Evolutionary conservation across 2,888 invertebrate genomes (phyloP), one percentile per base, ranked within the genome.

Genomic region (Carterocephalus palaemon): DNA sequence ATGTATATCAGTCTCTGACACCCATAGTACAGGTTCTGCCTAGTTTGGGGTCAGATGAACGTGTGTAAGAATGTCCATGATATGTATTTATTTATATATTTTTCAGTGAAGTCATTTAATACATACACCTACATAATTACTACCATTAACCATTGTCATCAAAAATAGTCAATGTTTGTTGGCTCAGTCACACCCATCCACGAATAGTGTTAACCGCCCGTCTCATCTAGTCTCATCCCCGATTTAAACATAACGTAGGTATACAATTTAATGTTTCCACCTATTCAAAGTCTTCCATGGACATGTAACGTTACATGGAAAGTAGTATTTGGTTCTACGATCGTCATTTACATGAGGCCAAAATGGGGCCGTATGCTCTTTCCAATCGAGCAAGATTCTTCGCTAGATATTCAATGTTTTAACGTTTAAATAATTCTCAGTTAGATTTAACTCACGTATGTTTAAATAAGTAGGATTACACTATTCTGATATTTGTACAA

Each of bases 231-330:
- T n/a, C n/a, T n/a, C n/a, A n/a, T n/a, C n/a, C n/a, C n/a, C n/a
- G n/a, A n/a, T n/a, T n/a, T n/a, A n/a, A n/a, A n/a, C n/a, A n/a
- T n/a, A n/a, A n/a, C n/a, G n/a, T n/a, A n/a, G n/a, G n/a, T n/a
- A n/a, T n/a, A n/a, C 28, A 15, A 28, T 15, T 15, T 28, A 36
- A 53, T 24, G 28, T 48, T 46, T 51, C 46, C 62, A 66, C 60
- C 62, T 64, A 62, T 54, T 60, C 56, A 58, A 67, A 57, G 75
- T 74, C 73, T 75, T 75, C 74, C 74, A 69, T 52, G 53, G 46
- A 51, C 59, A 37, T 26, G 47, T 50, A 52, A 47, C 55, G 46
- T 50, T 23, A 49, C 47, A 51, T 48, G 39, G 51, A 46, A 50
- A n/a, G 6, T 28, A 39, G 9, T 45, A 28, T 51, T 28, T 10